Evolutionary conservation across 2,888 invertebrate genomes (phyloP).

Genomic region (Amphipoea lucens): DNA sequence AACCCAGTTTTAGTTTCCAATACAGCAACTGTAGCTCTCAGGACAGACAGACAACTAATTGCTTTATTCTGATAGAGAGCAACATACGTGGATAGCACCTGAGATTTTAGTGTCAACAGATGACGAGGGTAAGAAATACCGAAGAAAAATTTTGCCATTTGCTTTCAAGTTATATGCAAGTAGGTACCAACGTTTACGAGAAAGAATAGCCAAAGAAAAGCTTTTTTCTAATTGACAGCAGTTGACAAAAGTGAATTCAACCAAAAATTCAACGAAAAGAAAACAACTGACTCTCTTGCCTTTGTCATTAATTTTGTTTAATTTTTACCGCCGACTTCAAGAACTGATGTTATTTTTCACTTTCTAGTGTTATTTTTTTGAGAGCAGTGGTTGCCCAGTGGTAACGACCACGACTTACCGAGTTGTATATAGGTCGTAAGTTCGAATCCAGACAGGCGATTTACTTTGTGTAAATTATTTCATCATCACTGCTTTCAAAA

Average conservation of each 20-base stretch:
- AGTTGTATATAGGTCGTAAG: not conserved
- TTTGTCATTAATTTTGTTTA: too few relatives aligned
- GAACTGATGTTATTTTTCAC: not conserved
- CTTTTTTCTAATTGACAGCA: not conserved
- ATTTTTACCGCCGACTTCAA: too few relatives aligned
- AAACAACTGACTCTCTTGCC: too few relatives aligned
- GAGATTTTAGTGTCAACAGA: not conserved
- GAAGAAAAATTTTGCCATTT: not conserved
- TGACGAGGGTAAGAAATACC: not conserved
- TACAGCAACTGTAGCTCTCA: not conserved
- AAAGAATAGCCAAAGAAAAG: not conserved
- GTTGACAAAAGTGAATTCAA: not conserved
- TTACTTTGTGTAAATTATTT: too few relatives aligned
- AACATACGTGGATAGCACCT: not conserved
- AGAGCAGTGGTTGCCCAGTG: not conserved
- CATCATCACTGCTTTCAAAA: not conserved
- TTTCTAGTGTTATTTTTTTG: not conserved
- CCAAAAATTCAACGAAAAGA: not conserved
- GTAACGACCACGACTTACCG: not conserved
- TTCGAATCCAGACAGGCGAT: not conserved
- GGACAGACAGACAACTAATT: not conserved
- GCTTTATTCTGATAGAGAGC: not conserved
- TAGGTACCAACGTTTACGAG: not conserved
- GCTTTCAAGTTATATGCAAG: not conserved
- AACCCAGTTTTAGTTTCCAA: not conserved